phyloP scores from a whole-genome alignment of 2,797 vertebrate genomes.

The Halcyon badia region DNA sequence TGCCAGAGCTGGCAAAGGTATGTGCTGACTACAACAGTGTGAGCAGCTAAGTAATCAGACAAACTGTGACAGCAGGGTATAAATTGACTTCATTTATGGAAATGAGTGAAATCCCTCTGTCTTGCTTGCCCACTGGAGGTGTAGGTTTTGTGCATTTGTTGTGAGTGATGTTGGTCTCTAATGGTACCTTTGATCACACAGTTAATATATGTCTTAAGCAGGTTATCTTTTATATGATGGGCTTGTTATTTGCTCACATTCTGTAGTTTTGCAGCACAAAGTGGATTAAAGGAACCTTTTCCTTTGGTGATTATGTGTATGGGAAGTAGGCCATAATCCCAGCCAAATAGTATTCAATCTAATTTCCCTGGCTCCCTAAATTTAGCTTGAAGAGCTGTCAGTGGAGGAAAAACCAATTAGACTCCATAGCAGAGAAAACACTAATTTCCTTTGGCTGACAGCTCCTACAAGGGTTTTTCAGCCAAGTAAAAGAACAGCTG shows the following conservation, averaged over 20 bases:
- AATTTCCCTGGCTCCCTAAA: slow-evolving; percentile 48
- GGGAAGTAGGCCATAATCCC: background rate
- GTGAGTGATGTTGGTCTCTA: background rate
- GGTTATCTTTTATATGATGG: background rate
- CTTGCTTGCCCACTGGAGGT: background rate
- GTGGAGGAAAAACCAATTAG: slow-evolving; percentile 48
- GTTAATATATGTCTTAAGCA: background rate
- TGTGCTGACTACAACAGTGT: background rate
- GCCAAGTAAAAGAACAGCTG: background rate
- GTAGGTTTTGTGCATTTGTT: background rate
- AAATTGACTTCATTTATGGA: background rate
- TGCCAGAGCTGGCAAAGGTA: background rate
- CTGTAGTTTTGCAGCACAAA: background rate
- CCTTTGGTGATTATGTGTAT: background rate
- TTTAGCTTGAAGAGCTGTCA: slow-evolving; percentile 59
- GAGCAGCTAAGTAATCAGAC: background rate
- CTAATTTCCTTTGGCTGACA: slow-evolving; percentile 57
- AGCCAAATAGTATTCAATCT: slow-evolving; percentile 1
- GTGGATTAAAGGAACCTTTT: background rate
- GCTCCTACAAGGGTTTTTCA: background rate
- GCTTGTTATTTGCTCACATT: background rate
- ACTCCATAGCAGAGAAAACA: slow-evolving; percentile 47
- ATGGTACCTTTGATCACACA: background rate
- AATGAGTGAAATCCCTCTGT: background rate
- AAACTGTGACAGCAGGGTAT: background rate